Conservation (phyloP, 2,888 invertebrate species). For the Luffia ferchaultella region DNA sequence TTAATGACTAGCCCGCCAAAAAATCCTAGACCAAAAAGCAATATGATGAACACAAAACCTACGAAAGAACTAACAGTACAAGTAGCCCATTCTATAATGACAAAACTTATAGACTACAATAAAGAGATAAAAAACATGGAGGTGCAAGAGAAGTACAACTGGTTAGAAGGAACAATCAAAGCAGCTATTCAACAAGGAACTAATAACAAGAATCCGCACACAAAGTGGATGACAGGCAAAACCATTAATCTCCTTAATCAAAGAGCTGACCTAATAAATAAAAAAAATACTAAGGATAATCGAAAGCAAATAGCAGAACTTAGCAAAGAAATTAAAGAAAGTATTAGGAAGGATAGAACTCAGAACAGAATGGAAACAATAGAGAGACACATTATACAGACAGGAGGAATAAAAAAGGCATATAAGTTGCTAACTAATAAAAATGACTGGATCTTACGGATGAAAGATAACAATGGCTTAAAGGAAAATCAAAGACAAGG, state of each 20-base stretch:
- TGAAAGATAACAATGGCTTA: not conserved
- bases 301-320: not conserved
- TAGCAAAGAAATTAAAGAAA: constrained; percentile 4
- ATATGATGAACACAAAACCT: not conserved
- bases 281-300: not conserved
- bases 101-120: not conserved
- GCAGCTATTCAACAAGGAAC: not conserved
- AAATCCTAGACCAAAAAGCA: not conserved
- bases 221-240: not conserved
- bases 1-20: not conserved
- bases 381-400: constrained; percentile 1
- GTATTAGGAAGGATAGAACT: not conserved
- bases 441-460: constrained; percentile 2
- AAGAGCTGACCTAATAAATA: not conserved
- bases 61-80: not conserved
- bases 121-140: not conserved
- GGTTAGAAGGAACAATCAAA: not conserved
- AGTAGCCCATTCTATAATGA: not conserved
- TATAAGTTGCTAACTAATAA: not conserved
- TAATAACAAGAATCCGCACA: not conserved
- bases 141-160: not conserved
- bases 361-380: not conserved
- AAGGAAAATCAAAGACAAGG: not conserved
- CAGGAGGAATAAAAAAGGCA: constrained; percentile 6
- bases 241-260: not conserved